A percentile compares a stretch with the other conserved stretches of the same genome.
phyloP scores from a whole-genome alignment of 2,113 vertebrate genomes.

The Lutjanus erythropterus region DNA sequence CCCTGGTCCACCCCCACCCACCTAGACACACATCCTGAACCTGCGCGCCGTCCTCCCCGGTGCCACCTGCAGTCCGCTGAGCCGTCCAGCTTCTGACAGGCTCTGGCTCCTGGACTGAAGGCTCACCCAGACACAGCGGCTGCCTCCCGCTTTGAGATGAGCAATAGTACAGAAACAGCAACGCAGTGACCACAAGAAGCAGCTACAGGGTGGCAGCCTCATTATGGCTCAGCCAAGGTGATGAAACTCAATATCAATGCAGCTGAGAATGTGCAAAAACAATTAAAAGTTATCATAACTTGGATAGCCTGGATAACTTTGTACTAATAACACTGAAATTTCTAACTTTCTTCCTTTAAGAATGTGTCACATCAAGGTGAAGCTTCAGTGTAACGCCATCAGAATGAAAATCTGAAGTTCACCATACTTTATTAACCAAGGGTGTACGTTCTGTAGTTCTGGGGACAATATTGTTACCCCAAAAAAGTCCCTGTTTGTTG shows the following conservation, averaged over 20 bases:
- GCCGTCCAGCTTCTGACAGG: conserved; percentile 24
- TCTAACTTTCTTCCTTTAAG: conserved; percentile 1
- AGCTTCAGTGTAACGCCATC: not conserved
- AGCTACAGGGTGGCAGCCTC: conserved; percentile 58
- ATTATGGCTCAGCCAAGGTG: conserved; percentile 65
- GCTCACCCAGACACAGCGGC: conserved; percentile 26
- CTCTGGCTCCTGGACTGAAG: conserved; percentile 28
- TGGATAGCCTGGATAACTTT: too few relatives aligned
- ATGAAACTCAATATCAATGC: conserved; percentile 74
- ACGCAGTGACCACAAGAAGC: conserved; percentile 53
- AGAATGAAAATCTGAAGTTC: not conserved
- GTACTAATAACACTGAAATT: not conserved
- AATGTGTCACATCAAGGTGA: not conserved
- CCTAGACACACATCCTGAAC: conserved; percentile 46
- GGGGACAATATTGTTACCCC: too few relatives aligned
- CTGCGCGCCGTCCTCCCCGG: not conserved
- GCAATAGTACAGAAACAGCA: conserved; percentile 48
- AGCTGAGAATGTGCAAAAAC: conserved; percentile 43
- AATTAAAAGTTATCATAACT: conserved; percentile 25
- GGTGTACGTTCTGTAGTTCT: too few relatives aligned
- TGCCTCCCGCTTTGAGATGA: conserved; percentile 40
- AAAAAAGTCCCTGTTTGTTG: too few relatives aligned
- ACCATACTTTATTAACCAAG: not conserved
- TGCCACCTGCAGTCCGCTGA: conserved; percentile 30
- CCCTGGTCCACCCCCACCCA: conserved; percentile 48